Conservation (phyloP, 2,888 invertebrate genomes). For the Polyommatus icarus region DNA sequence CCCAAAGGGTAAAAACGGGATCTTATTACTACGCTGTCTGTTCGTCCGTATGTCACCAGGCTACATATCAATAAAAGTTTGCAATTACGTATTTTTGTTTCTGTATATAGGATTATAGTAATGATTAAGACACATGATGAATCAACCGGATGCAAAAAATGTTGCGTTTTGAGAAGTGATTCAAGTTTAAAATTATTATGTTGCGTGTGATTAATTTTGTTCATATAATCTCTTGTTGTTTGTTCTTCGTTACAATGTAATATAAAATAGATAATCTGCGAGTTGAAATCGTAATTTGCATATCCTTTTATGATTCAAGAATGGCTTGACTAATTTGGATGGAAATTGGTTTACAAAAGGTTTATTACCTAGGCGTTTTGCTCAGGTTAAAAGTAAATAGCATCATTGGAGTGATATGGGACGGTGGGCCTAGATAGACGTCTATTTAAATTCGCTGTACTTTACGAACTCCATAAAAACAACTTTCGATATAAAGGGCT, state of each 20-base stretch:
- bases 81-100: not conserved
- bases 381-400: not conserved
- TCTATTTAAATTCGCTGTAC: no score
- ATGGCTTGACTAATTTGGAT: not conserved
- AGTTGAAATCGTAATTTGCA: not conserved
- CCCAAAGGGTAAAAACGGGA: no score
- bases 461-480: no score
- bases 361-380: not conserved
- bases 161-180: not conserved
- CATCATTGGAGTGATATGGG: no score
- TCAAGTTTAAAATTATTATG: not conserved
- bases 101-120: not conserved
- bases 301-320: not conserved
- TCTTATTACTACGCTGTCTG: no score
- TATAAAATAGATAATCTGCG: not conserved
- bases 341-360: conserved; percentile 14
- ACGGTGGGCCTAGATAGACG: no score
- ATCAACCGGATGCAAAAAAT: not conserved
- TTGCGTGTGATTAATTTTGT: not conserved
- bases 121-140: not conserved
- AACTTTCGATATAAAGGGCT: no score
- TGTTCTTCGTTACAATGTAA: not conserved
- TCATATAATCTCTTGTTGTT: not conserved
- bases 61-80: not conserved
- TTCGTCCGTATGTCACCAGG: no score